These are phyloP conservation scores for Furcifer pardalis DNA, from an alignment of 2,797 vertebrate genomes.

Conservation along the genomic window DNA sequence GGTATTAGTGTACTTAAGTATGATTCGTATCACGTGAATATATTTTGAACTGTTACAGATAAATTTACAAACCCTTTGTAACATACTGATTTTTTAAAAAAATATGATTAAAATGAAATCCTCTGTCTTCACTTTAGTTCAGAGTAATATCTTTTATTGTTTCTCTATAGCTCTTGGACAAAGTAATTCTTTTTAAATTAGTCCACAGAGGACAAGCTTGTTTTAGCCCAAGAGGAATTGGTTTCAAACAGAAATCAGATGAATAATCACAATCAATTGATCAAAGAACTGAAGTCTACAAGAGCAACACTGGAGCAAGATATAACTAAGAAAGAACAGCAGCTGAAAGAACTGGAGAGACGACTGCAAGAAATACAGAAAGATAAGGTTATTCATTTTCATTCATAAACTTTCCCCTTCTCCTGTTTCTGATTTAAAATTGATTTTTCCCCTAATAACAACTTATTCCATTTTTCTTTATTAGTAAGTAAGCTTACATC, in stretches of 20 bases:
- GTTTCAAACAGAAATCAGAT: conserved; percentile 88
- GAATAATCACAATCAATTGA: conserved; percentile 81
- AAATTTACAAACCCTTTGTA: neutral
- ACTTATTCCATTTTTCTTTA: neutral
- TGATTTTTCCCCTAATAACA: neutral
- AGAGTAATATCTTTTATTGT: conserved; percentile 14
- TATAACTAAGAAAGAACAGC: conserved; percentile 79
- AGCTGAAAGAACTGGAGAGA: conserved; percentile 81
- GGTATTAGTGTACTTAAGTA: no score
- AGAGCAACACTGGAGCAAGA: conserved; percentile 82
- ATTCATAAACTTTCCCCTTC: neutral
- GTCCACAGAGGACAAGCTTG: conserved; percentile 89
- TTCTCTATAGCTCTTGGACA: neutral
- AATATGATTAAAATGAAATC: conserved; percentile 7
- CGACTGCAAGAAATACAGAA: conserved; percentile 82
- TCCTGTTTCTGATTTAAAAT: conserved; percentile 1
- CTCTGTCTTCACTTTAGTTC: neutral
- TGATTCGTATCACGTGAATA: neutral
- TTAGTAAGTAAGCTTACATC: neutral
- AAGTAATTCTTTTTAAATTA: conserved; percentile 63
- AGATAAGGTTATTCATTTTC: conserved; percentile 81
- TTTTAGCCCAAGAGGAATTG: conserved; percentile 89
- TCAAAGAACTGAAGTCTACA: conserved; percentile 84
- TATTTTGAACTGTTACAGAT: neutral
- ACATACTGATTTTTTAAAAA: neutral